Percentiles rank a stretch among this genome's conserved stretches.
Evolutionary conservation across 2,797 vertebrate species (phyloP).

Genomic region (Trematomus bernacchii): DNA sequence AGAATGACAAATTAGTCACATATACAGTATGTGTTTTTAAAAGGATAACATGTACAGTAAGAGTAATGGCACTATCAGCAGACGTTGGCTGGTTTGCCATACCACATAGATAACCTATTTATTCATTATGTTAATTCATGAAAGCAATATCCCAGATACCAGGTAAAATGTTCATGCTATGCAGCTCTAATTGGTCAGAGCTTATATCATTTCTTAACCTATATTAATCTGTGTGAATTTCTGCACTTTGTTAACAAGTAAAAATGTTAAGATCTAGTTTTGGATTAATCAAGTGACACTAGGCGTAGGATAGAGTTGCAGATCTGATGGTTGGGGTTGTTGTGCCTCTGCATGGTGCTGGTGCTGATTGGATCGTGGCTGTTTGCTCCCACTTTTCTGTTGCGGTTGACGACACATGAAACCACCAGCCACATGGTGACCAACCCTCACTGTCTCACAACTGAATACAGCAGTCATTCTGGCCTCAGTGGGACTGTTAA

Average conservation of each 20-base stretch:
- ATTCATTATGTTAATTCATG: not conserved
- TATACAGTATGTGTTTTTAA: not conserved
- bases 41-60: not conserved
- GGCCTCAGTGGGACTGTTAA: conserved; percentile 1
- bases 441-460: conserved; percentile 87
- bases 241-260: conserved; percentile 8
- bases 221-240: conserved; percentile 9
- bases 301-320: conserved; percentile 27
- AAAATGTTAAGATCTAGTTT: conserved; percentile 15
- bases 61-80: conserved; percentile 1
- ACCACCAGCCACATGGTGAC: conserved; percentile 96
- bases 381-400: conserved; percentile 99
- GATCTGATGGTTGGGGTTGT: conserved; percentile 73
- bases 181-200: conserved; percentile 23
- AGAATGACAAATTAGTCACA: not conserved
- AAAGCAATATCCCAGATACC: conserved; percentile 3
- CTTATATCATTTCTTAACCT: not conserved
- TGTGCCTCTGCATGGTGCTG: conserved; percentile 94
- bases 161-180: conserved; percentile 10
- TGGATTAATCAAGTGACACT: conserved; percentile 20
- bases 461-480: conserved; percentile 30
- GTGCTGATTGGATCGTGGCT: conserved; percentile 99
- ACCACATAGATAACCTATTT: not conserved
- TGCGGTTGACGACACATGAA: conserved; percentile 99
- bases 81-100: conserved; percentile 7